A percentile compares a stretch with the other conserved stretches of the same genome.
phyloP scores from a whole-genome alignment of 53 echinoderm and acorn worm species.

The Arbacia lixula region DNA sequence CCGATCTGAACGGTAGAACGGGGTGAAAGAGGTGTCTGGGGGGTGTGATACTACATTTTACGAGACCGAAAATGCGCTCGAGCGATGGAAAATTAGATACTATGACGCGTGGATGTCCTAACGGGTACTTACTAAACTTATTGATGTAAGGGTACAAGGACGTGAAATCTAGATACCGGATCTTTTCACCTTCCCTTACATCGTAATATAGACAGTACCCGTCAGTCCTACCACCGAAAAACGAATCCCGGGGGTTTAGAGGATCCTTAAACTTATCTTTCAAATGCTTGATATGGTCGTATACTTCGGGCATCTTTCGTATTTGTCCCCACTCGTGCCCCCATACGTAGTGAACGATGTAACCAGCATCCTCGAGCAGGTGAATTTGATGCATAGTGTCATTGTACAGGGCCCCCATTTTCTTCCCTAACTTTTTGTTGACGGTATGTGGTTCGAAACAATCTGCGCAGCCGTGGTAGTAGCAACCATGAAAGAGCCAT shows the following conservation, averaged over 20 bases:
- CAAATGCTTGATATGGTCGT: neutral
- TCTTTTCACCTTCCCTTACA: neutral
- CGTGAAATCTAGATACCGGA: neutral
- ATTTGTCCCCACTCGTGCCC: neutral
- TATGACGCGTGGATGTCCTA: neutral
- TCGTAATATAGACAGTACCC: neutral
- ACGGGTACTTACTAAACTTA: neutral
- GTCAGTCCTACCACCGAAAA: slow-evolving; percentile 4
- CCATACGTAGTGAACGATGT: neutral
- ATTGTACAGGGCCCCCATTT: neutral
- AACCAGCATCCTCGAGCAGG: neutral
- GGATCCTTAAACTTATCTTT: neutral
- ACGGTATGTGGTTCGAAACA: neutral
- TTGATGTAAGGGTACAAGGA: neutral
- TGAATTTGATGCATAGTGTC: neutral
- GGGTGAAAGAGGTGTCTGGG: neutral
- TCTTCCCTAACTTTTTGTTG: neutral
- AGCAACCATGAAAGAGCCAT: neutral
- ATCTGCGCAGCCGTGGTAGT: neutral
- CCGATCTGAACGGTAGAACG: neutral
- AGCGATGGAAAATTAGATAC: neutral
- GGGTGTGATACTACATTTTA: neutral
- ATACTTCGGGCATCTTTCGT: neutral
- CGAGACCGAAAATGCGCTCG: neutral
- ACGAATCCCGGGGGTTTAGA: slow-evolving; percentile 2